Evolutionary conservation across 35 echinoderm and acorn worm species (phyloP), one percentile per base, ranked within the genome.

Genomic region (Amphiura filiformis): DNA sequence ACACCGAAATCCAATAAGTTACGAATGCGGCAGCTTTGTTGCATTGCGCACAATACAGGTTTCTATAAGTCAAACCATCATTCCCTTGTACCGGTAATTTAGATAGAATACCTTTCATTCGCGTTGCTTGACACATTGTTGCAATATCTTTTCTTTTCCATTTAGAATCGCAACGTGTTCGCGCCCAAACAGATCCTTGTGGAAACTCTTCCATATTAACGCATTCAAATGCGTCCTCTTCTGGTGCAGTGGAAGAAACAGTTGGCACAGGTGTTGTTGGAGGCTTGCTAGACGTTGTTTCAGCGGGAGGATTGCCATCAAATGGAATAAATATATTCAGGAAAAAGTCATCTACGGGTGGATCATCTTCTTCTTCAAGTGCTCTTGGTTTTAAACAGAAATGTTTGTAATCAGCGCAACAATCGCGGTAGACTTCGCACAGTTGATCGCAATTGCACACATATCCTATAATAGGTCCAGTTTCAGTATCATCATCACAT

Each of bases 41-140:
- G 83, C 93, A 94, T 75, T 90, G 83, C 0, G 93, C 93, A 70
- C 93, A 94, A 39, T 88, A 94, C 4, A 94, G 39, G 76, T 94
- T 94, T 23, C 93, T 57, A 52, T 94, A 94, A 13, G 93, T 94
- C 35, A 82, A 82, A 4, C 88, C 83, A 65, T 94, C 84, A 31
- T 32, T 57, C 22, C 87, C 88, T 83, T 87, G 87, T 5, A 94
- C 93, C 33, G 88, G 85, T 31, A 94, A 82, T 15, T 49, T 78
- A 14, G 93, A 85, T 23, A 94, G 34, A 3, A 78, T 84, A 32
- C 90, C 93, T 9, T 57, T 37, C 17, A 39, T 23, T 23, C 82
- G 30, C 18, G 81, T 41, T 77, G 89, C 30, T 15, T 32, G 35
- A 81, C 93, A 94, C 18, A 82, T 47, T 18, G 34, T 23, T 41